A percentile compares a stretch with the other conserved stretches of the same genome.
These are phyloP conservation scores for Drosophila anomalata DNA, from an alignment of 2,888 invertebrate genomes.

Conservation along the genomic window DNA sequence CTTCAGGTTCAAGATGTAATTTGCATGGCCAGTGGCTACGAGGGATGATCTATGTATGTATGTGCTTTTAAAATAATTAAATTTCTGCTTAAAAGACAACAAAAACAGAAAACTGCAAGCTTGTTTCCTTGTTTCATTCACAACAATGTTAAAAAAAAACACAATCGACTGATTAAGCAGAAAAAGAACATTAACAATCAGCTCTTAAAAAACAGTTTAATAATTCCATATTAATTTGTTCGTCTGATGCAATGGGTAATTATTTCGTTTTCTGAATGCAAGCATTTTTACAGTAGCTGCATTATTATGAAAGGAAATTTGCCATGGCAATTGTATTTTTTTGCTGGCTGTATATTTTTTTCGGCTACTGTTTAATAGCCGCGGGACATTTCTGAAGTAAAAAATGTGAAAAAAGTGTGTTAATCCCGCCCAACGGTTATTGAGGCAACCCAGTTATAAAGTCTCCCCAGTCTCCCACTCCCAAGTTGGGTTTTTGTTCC, in stretches of 20 bases:
- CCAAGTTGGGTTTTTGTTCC: constrained; percentile 35
- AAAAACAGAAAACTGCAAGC: neutral
- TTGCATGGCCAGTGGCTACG: neutral
- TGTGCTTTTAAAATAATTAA: neutral
- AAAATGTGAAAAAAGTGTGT: constrained; percentile 46
- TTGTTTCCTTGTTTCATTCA: neutral
- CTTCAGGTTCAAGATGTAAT: neutral
- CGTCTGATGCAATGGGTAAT: constrained; percentile 23
- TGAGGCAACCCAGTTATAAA: constrained; percentile 67
- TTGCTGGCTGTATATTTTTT: constrained; percentile 16
- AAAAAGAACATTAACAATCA: neutral
- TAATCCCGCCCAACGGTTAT: constrained; percentile 71
- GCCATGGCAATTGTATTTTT: constrained; percentile 27
- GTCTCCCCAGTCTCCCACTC: constrained; percentile 34
- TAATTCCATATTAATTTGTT: constrained; percentile 23
- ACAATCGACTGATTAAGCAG: neutral
- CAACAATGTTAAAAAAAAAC: neutral
- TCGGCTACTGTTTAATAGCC: constrained; percentile 43
- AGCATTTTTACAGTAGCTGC: constrained; percentile 15
- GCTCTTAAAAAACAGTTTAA: constrained; percentile 7
- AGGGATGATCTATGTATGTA: no score
- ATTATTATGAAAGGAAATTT: constrained; percentile 8
- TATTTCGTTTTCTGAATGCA: constrained; percentile 15
- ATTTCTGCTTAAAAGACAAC: neutral
- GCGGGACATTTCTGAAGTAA: constrained; percentile 8